Conservation (phyloP, 2,888 invertebrate genomes). For the Scaptomyza reducta region DNA sequence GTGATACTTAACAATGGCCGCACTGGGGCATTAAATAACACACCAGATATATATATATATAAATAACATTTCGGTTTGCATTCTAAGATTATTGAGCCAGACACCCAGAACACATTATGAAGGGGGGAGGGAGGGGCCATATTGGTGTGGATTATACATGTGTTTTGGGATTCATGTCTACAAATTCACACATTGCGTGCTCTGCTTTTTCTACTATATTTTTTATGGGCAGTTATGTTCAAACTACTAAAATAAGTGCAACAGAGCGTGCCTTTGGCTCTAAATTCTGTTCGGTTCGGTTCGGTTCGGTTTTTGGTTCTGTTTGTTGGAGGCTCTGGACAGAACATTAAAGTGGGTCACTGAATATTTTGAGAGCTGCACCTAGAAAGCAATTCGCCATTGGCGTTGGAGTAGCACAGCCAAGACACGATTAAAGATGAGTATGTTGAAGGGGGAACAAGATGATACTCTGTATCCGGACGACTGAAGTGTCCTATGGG, state of each 20-base stretch:
- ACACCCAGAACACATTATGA: slow-evolving; percentile 15
- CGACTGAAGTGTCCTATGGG: too few relatives aligned
- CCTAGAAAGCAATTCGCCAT: slow-evolving; percentile 70
- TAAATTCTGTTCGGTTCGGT: slow-evolving; percentile 19
- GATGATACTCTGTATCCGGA: neutral
- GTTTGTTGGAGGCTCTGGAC: slow-evolving; percentile 24
- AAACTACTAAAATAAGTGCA: slow-evolving; percentile 70
- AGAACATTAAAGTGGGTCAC: slow-evolving; percentile 65
- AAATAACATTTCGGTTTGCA: slow-evolving; percentile 25
- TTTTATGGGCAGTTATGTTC: slow-evolving; percentile 50
- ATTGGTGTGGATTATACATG: slow-evolving; percentile 29
- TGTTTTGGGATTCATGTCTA: slow-evolving; percentile 46
- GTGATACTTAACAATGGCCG: slow-evolving; percentile 38
- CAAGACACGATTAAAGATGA: slow-evolving; percentile 15
- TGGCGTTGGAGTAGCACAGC: slow-evolving; percentile 55
- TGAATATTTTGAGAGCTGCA: slow-evolving; percentile 74
- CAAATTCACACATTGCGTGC: slow-evolving; percentile 62
- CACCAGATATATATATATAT: slow-evolving; percentile 26
- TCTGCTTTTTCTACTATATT: neutral
- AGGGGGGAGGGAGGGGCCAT: slow-evolving; percentile 28
- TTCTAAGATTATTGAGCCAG: slow-evolving; percentile 23
- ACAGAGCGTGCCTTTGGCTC: slow-evolving; percentile 54
- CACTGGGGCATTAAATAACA: slow-evolving; percentile 38
- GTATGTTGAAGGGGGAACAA: neutral
- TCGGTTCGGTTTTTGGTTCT: slow-evolving; percentile 12